Evolutionary conservation across 2,888 invertebrate species (phyloP), one percentile per base, ranked within the genome.

Genomic region (Diaperis boleti): DNA sequence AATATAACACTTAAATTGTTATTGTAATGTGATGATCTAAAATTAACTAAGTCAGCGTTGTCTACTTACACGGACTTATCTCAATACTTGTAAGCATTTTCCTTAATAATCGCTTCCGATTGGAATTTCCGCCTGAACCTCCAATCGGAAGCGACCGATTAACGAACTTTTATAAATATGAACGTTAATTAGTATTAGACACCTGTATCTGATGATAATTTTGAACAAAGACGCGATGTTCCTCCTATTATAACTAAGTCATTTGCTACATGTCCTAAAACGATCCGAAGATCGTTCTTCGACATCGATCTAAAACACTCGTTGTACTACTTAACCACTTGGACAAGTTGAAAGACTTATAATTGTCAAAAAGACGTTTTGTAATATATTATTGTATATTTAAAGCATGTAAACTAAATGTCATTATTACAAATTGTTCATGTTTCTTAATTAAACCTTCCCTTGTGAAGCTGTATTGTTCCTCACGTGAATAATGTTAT

Each of bases 171-270:
- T 65, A 62, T 65, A 64, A 59, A 64, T 60, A 64, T 61, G 56
- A 61, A 64, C 60, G 60, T 68, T 64, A 73, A 67, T 73, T 76
- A 76, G 74, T 65, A 70, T 73, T 74, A 74, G 73, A 72, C 54
- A 52, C 62, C 33, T 66, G 69, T 71, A 69, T 61, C 60, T 50
- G 64, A 64, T 70, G 71, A 75, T 75, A 73, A 77, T 75, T 78
- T 79, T 76, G 76, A 78, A 78, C 77, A 77, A 79, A 78, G 76
- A 80, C 78, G 75, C 76, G 74, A 81, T 81, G 82, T 81, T 82
- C 82, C 82, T 82, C 76, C 78, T 78, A 75, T 75, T 77, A 70
- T 78, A 77, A 81, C 80, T 81, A 82, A 81, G 82, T 82, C 81
- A 82, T 79, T 78, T 75, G 68, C 59, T 62, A 49, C 60, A 67